Evolutionary conservation across 1,140 invertebrate species (phyloP).

Genomic region (Microplitis demolitor): DNA sequence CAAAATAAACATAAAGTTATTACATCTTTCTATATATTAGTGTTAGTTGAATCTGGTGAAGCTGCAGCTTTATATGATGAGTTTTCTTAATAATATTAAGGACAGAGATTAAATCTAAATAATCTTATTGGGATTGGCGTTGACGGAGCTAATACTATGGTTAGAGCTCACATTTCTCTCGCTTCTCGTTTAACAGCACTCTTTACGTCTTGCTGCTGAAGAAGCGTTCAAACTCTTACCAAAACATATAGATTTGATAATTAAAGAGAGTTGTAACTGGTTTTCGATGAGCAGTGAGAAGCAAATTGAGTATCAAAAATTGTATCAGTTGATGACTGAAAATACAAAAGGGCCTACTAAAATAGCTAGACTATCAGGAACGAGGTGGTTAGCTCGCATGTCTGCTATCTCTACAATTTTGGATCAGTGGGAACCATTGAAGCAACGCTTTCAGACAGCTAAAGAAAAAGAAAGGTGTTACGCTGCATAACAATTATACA

Average conservation of each 20-base stretch:
- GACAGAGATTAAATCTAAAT: slow-evolving; percentile 33
- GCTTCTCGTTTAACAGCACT: slow-evolving; percentile 36
- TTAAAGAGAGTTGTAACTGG: slow-evolving; percentile 39
- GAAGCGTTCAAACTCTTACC: slow-evolving; percentile 49
- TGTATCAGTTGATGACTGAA: background rate
- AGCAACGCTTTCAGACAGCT: slow-evolving; percentile 18
- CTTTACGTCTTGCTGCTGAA: slow-evolving; percentile 46
- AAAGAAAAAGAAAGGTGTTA: slow-evolving; percentile 17
- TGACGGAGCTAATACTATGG: slow-evolving; percentile 48
- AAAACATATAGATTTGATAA: slow-evolving; percentile 35
- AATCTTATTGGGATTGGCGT: slow-evolving; percentile 49
- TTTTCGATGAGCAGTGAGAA: slow-evolving; percentile 42
- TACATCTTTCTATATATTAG: slow-evolving; percentile 34
- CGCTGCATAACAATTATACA: slow-evolving; percentile 11
- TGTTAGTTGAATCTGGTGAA: slow-evolving; percentile 34
- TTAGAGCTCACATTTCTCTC: slow-evolving; percentile 46
- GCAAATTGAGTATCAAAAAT: slow-evolving; percentile 26
- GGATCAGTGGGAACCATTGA: slow-evolving; percentile 28
- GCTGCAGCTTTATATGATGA: background rate
- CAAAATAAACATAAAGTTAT: slow-evolving; percentile 18
- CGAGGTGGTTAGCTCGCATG: slow-evolving; percentile 23
- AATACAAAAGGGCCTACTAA: slow-evolving; percentile 7
- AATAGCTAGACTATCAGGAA: slow-evolving; percentile 26
- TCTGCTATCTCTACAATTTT: slow-evolving; percentile 21
- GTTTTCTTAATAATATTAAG: too few species aligned